Conservation (phyloP, 2,888 invertebrate species). For the Cheiracanthium punctorium region DNA sequence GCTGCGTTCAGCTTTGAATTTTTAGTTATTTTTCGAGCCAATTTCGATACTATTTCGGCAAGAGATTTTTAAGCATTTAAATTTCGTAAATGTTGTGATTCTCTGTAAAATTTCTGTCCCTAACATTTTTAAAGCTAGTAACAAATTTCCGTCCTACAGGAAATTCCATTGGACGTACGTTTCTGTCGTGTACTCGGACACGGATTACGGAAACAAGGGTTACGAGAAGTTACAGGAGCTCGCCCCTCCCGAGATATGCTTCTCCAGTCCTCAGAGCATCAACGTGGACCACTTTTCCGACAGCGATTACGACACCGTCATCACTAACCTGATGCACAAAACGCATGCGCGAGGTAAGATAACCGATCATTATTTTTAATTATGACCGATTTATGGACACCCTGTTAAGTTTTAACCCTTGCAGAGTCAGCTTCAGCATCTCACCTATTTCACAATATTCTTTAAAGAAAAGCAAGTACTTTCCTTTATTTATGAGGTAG, state of each 20-base stretch:
- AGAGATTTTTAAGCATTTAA: too few species aligned
- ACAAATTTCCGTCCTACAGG: slow-evolving; percentile 74
- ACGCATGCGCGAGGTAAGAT: slow-evolving; percentile 78
- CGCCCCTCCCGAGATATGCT: slow-evolving; percentile 78
- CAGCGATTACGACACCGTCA: slow-evolving; percentile 77
- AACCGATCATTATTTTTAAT: too few species aligned
- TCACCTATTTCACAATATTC: too few species aligned
- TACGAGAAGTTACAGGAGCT: slow-evolving; percentile 77
- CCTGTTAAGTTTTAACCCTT: too few species aligned
- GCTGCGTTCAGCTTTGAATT: too few species aligned
- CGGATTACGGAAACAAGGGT: slow-evolving; percentile 80
- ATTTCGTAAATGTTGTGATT: too few species aligned
- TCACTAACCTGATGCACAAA: slow-evolving; percentile 76
- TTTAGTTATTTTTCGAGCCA: too few species aligned
- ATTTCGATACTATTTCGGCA: too few species aligned
- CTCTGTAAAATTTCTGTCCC: not conserved
- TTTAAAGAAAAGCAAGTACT: too few species aligned
- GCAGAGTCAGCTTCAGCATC: too few species aligned
- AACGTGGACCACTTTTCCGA: slow-evolving; percentile 76
- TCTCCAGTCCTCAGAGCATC: slow-evolving; percentile 78
- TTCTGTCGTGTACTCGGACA: slow-evolving; percentile 79
- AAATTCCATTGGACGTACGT: slow-evolving; percentile 79
- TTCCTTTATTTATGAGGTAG: too few species aligned
- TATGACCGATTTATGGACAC: too few species aligned
- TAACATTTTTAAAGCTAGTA: not conserved